phyloP scores from a whole-genome alignment of 2,888 invertebrate species.

The Tachina grossa region DNA sequence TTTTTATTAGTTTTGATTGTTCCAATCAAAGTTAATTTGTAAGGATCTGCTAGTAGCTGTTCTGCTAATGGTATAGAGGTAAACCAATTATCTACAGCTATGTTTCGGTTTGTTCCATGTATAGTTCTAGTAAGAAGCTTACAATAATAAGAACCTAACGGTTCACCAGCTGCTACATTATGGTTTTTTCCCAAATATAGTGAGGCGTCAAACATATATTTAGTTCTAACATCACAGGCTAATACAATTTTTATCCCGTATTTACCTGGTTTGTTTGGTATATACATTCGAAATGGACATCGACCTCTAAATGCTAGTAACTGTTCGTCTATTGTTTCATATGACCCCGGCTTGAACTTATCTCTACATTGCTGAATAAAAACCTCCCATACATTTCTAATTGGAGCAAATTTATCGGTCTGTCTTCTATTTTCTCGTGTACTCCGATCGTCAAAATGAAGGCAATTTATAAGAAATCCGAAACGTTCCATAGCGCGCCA shows the following conservation, averaged over 20 bases:
- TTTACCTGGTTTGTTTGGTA: conserved; percentile 21
- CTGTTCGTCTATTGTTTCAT: conserved; percentile 56
- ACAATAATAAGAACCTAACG: too few relatives aligned
- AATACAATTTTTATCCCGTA: conserved; percentile 33
- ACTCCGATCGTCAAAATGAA: conserved; percentile 27
- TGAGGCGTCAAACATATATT: conserved; percentile 48
- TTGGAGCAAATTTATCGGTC: conserved; percentile 45
- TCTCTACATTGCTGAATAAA: conserved; percentile 53
- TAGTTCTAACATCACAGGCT: conserved; percentile 36
- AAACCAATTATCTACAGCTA: too few relatives aligned
- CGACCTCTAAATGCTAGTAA: conserved; percentile 54
- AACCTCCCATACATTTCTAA: conserved; percentile 42
- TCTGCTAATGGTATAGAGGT: too few relatives aligned
- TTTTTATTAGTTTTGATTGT: conserved; percentile 68
- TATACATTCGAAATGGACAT: conserved; percentile 47
- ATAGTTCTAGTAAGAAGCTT: too few relatives aligned
- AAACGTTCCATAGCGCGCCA: conserved; percentile 54
- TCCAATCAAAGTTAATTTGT: conserved; percentile 71
- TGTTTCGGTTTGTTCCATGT: too few relatives aligned
- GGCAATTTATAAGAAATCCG: conserved; percentile 49
- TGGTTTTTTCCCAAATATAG: conserved; percentile 38
- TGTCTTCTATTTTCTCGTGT: conserved; percentile 43
- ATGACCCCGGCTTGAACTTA: conserved; percentile 59
- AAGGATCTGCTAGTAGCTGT: conserved; percentile 74
- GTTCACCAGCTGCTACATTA: too few relatives aligned